Percentiles rank a stretch among this genome's conserved stretches.
Conservation (phyloP, 1,140 invertebrate genomes). For the Microplitis mediator region DNA sequence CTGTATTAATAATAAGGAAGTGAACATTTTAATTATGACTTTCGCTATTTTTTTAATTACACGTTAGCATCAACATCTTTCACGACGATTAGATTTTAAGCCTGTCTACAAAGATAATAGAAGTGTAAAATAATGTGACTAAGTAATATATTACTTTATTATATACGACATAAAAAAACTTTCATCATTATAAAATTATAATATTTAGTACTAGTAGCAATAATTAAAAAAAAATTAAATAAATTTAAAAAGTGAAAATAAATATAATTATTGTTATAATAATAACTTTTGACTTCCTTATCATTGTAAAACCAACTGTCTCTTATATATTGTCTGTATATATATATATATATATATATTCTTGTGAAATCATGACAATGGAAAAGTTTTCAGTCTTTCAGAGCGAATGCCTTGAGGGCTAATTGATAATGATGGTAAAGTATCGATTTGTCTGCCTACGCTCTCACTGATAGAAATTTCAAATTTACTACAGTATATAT, state of each 20-base stretch:
- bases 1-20: background rate
- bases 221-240: background rate
- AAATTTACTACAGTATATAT: no score
- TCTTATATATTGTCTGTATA: background rate
- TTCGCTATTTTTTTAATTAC: slow-evolving; percentile 1
- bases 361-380: background rate
- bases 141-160: background rate
- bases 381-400: background rate
- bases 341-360: no score
- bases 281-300: background rate
- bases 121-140: background rate
- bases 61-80: background rate
- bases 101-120: background rate
- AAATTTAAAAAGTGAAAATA: background rate
- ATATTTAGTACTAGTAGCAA: background rate
- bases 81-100: slow-evolving; percentile 1
- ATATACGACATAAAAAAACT: no score
- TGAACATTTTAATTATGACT: slow-evolving; percentile 6
- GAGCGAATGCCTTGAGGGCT: background rate
- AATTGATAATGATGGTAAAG: slow-evolving; percentile 3
- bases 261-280: no score
- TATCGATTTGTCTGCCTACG: background rate
- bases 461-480: no score
- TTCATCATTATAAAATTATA: no score
- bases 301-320: background rate